Evolutionary conservation across 2,797 vertebrate genomes (phyloP), one percentile per base, ranked within the genome.

Genomic region (Luscinia megarhynchos): DNA sequence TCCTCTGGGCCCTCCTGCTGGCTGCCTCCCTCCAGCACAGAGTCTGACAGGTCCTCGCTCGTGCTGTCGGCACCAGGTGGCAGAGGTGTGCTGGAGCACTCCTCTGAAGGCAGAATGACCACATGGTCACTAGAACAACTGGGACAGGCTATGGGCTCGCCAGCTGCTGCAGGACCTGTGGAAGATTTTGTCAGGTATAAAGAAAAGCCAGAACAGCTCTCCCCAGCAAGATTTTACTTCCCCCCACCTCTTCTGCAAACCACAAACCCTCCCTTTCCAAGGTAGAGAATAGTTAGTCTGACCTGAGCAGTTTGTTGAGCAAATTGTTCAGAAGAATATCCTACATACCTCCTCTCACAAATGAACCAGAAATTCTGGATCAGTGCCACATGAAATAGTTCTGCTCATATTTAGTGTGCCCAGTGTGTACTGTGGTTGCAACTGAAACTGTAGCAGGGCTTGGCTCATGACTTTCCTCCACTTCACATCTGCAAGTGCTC

Each of bases 91-190:
- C 92, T 95, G 70, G 74, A 87, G 53, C 32, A 61, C n/a, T 53
- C 67, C 45, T 94, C 88, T 15, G 76, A 95, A 68, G 98, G 96
- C 75, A 99, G 95, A 95, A 99, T 98, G 68, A 99, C 98, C 90
- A 99, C 98, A 5, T 99, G 99, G 94, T 99, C 98, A 46, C 99
- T 99, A 6, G 98, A 98, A 96, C 99, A 99, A 83, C 97, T 97
- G n/a, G 98, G 98, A 97, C 99, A 98, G 76, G 10, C 87, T 64
- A 75, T 85, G 51, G 81, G 45, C 6, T 97, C 96, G 88, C 87
- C 43, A 87, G 45, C 72, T 64, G 48, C 62, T 51, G 69, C 51
- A 32, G 51, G 13, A 70, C 55, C 89, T 89, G 93, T 40, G 36
- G 50, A 84, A 80, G 29, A 85, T 68, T 61, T 85, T 1, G 3